Percentiles rank a stretch among this genome's conserved stretches.
These are phyloP conservation scores for Ondatra zibethicus DNA, from an alignment of 2,113 vertebrate species.

Conservation along the genomic window DNA sequence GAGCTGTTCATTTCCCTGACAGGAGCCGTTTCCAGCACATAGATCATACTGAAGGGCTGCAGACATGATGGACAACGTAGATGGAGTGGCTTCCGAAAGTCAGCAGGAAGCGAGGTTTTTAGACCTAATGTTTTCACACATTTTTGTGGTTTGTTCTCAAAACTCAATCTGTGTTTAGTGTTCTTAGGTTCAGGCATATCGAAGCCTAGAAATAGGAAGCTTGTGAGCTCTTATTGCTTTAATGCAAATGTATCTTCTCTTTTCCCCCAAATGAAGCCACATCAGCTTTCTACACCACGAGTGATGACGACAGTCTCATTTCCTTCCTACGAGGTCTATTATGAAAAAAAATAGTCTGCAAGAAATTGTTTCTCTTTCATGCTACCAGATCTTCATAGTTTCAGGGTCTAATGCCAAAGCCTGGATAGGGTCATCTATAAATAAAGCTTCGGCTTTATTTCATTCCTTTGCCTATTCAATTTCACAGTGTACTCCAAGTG, in stretches of 20 bases:
- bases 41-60: conserved; percentile 59
- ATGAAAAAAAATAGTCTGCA: conserved; percentile 91
- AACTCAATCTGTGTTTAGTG: conserved; percentile 90
- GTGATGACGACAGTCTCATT: conserved; percentile 89
- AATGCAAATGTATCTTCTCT: conserved; percentile 91
- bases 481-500: conserved; percentile 77
- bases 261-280: conserved; percentile 90
- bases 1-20: not conserved
- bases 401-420: conserved; percentile 90
- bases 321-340: conserved; percentile 90
- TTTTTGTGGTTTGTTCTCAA: conserved; percentile 79
- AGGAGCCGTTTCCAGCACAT: conserved; percentile 67
- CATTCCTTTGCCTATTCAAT: conserved; percentile 86
- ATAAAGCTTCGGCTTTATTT: no score
- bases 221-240: conserved; percentile 89
- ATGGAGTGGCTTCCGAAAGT: conserved; percentile 50
- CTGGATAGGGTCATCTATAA: conserved; percentile 80
- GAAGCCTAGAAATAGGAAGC: conserved; percentile 91
- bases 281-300: conserved; percentile 91
- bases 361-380: conserved; percentile 93
- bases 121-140: not conserved
- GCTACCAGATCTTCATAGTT: conserved; percentile 82
- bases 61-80: conserved; percentile 60
- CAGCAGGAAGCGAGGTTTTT: conserved; percentile 62
- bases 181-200: conserved; percentile 92